Percentiles rank a stretch among this genome's conserved stretches.
Conservation (phyloP, 2,113 vertebrate genomes). For the Plectropomus leopardus region DNA sequence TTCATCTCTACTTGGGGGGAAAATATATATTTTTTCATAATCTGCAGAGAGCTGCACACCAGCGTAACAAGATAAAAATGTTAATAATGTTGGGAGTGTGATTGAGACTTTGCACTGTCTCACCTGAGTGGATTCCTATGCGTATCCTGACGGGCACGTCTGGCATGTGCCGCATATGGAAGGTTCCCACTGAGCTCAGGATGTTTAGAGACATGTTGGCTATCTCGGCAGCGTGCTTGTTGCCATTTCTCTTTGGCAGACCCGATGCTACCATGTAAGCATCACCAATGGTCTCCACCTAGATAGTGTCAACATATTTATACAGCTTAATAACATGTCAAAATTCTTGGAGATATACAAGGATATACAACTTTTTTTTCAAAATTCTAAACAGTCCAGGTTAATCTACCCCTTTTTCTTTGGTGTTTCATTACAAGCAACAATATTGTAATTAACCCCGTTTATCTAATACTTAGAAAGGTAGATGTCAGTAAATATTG, state of each 20-base stretch:
- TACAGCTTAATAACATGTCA: neutral
- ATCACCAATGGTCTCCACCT: constrained; percentile 96
- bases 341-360: neutral
- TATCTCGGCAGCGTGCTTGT: constrained; percentile 92
- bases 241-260: constrained; percentile 92
- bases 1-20: neutral
- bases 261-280: constrained; percentile 95
- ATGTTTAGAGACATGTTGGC: constrained; percentile 96
- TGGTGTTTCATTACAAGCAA: too few relatives aligned
- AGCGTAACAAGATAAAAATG: neutral
- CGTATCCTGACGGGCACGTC: constrained; percentile 91
- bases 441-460: too few relatives aligned
- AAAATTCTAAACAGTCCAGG: too few relatives aligned
- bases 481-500: too few relatives aligned
- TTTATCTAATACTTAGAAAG: too few relatives aligned
- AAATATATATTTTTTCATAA: neutral
- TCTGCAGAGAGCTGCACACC: neutral
- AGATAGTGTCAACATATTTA: constrained; percentile 1
- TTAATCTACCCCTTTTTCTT: too few relatives aligned
- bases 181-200: constrained; percentile 92
- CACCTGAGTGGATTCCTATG: constrained; percentile 94
- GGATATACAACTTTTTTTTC: too few relatives aligned
- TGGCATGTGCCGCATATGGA: constrained; percentile 94
- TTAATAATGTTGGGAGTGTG: neutral
- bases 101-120: neutral